Base-by-base conservation (phyloP, 2,888 invertebrate species). In the Pseudoips prasinana region DNA sequence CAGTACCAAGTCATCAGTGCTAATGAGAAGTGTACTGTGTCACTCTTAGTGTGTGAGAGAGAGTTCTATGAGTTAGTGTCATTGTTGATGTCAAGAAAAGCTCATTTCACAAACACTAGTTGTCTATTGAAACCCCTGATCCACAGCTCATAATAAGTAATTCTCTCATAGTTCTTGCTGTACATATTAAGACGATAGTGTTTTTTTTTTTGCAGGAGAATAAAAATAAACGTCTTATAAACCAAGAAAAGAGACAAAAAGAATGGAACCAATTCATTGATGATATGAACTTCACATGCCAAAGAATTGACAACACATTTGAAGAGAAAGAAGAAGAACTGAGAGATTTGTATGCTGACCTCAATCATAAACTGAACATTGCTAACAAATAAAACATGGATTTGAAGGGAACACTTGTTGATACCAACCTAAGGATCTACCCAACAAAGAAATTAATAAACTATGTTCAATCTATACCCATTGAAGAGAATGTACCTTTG, bases 281-380 rank as follows among this genome's bases (percentile, higher is more conserved):
- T 89, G 93, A 94, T 76, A 92, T 96, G 84, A 92, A 93, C 63
- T 91, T 92, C 52, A 93, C 92, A 62, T 95, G 94, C 73, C 87
- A 91, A 52, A 91, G 93, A 70, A 93, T 96, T 51, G 94, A 96
- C 64, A 91, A 92, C 69, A 92, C 93, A 22, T 95, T 94, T 84
- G 92, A 92, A 67, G 92, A 93, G 63, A 95, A 95, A 76, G 94
- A 96, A 80, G 92, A 92, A 64, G 93, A 95, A 79, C 80, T 96
- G 3, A 84, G 90, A 49, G 92, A 93, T 48, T 91, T 94, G 58
- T 96, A 95, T 73, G 86, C 91, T 36, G 93, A 94, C 63, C 83
- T 95, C 30, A 94, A 95, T 67, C 91, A 91, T 46, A 94, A 95
- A 69, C 70, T 95, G 3, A 91, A 92, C 58, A 92, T 93, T 41